These are phyloP conservation scores for Clusia tigrina DNA, from an alignment of 2,888 invertebrate genomes.

Conservation along the genomic window DNA sequence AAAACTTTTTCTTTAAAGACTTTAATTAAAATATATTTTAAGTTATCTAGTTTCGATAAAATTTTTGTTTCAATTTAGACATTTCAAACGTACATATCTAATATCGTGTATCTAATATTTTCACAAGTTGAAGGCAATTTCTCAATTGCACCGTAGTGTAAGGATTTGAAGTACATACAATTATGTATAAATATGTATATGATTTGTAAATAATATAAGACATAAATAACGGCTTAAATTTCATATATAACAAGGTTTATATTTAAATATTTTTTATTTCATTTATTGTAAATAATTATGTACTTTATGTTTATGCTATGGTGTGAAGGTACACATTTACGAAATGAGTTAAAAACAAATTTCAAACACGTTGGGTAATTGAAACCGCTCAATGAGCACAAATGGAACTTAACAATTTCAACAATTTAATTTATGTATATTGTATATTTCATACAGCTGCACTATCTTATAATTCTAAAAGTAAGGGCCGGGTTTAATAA, in stretches of 20 bases:
- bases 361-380: background rate
- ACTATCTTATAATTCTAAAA: too few species aligned
- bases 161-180: background rate
- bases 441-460: too few species aligned
- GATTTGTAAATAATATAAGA: background rate
- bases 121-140: constrained; percentile 20
- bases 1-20: background rate
- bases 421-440: too few species aligned
- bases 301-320: too few species aligned
- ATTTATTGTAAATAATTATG: background rate
- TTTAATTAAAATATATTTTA: background rate
- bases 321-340: constrained; percentile 3
- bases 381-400: background rate
- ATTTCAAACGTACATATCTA: background rate
- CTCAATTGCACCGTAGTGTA: constrained; percentile 13
- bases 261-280: background rate
- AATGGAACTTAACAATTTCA: background rate
- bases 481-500: too few species aligned
- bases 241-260: background rate
- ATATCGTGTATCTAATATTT: background rate
- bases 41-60: background rate
- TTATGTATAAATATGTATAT: constrained; percentile 1
- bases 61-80: background rate
- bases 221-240: background rate
- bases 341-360: background rate